A percentile compares a stretch with the other conserved stretches of the same genome.
phyloP scores from a whole-genome alignment of 2,888 invertebrate species.

The Rhagophthalmus giganteus region DNA sequence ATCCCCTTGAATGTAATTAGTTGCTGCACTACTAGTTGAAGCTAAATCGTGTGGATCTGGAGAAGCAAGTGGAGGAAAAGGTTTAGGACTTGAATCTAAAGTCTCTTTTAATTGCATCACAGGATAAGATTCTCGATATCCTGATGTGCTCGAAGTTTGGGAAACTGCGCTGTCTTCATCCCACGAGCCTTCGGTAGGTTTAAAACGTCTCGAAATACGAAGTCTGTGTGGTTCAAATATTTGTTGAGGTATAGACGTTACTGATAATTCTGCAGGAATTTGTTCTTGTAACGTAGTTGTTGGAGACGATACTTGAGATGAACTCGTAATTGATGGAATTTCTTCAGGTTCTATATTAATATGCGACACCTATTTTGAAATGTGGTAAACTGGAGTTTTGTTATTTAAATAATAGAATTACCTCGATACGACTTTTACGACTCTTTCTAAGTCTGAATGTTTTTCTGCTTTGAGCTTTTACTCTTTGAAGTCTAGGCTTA shows the following conservation, averaged over 20 bases:
- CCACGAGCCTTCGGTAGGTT: slow-evolving; percentile 71
- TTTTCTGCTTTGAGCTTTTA: slow-evolving; percentile 92
- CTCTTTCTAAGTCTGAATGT: slow-evolving; percentile 87
- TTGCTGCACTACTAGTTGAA: slow-evolving; percentile 58
- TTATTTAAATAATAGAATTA: slow-evolving; percentile 45
- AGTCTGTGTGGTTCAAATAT: slow-evolving; percentile 49
- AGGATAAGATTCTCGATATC: slow-evolving; percentile 71
- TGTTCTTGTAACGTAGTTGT: slow-evolving; percentile 25
- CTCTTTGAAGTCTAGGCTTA: slow-evolving; percentile 79
- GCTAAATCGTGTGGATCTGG: slow-evolving; percentile 63
- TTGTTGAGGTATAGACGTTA: slow-evolving; percentile 39
- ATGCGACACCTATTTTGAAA: slow-evolving; percentile 16
- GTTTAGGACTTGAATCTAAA: slow-evolving; percentile 49
- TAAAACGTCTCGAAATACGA: slow-evolving; percentile 48
- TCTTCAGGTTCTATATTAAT: slow-evolving; percentile 27
- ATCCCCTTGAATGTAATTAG: slow-evolving; percentile 58
- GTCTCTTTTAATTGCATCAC: slow-evolving; percentile 53
- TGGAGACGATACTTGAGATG: slow-evolving; percentile 32
- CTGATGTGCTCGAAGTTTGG: slow-evolving; percentile 84
- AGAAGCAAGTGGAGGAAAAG: slow-evolving; percentile 65
- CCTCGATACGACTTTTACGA: slow-evolving; percentile 71
- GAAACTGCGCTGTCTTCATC: slow-evolving; percentile 76
- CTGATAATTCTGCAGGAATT: slow-evolving; percentile 36
- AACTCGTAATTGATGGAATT: slow-evolving; percentile 15
- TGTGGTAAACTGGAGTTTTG: background rate